A percentile compares a stretch with the other conserved stretches of the same genome.
These are phyloP conservation scores for Diachasmimorpha longicaudata DNA, from an alignment of 1,140 invertebrate species.

Conservation along the genomic window DNA sequence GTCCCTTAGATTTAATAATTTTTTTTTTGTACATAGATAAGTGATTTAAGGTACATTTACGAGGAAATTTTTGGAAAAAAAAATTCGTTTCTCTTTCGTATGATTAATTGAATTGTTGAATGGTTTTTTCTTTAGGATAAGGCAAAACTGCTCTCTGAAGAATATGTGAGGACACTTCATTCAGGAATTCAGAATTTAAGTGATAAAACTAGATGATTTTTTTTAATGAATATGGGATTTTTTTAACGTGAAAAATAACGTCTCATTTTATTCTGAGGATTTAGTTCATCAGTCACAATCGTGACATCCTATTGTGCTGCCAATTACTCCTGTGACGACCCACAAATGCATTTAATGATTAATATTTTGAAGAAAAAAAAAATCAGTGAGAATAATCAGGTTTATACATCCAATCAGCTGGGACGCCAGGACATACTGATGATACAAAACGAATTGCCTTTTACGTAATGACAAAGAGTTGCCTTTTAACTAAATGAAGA, in stretches of 20 bases:
- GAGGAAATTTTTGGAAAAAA: too few relatives aligned
- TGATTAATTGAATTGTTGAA: not conserved
- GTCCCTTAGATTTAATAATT: slow-evolving; percentile 48
- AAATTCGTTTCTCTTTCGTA: not conserved
- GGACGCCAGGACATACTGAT: slow-evolving; percentile 57
- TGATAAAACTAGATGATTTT: not conserved
- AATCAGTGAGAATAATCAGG: not conserved
- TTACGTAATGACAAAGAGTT: slow-evolving; percentile 61
- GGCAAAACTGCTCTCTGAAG: not conserved
- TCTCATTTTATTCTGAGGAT: too few relatives aligned
- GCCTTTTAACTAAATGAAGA: slow-evolving; percentile 59
- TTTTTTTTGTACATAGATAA: slow-evolving; percentile 54
- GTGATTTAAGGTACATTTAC: slow-evolving; percentile 19
- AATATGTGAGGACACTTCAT: not conserved
- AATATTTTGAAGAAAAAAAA: slow-evolving; percentile 14
- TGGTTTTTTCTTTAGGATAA: not conserved
- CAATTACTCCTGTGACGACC: slow-evolving; percentile 59
- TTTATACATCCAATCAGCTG: slow-evolving; percentile 36
- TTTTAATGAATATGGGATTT: not conserved
- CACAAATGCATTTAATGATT: slow-evolving; percentile 33
- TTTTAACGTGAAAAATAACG: not conserved
- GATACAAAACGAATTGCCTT: slow-evolving; percentile 63
- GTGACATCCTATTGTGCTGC: slow-evolving; percentile 38
- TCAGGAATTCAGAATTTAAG: too few relatives aligned
- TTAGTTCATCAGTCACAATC: not conserved